A percentile compares a stretch with the other conserved stretches of the same genome.
phyloP scores from a whole-genome alignment of 2,113 vertebrate species.

The Rhabdomys dilectus region DNA sequence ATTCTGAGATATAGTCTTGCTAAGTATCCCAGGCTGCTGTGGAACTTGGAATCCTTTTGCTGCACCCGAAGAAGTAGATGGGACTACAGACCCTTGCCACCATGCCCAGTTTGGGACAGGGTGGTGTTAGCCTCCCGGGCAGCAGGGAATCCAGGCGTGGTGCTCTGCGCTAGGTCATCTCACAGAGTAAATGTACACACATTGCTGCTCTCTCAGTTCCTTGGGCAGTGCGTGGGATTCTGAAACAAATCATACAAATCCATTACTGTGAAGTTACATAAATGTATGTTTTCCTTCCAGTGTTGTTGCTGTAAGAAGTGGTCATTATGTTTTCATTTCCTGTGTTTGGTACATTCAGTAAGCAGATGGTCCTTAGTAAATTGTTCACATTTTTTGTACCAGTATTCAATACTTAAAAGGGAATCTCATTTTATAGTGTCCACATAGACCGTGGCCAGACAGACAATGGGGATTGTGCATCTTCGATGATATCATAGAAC shows the following conservation, averaged over 20 bases:
- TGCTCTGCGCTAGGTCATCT: background rate
- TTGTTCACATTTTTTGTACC: background rate
- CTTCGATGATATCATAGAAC: conserved; percentile 97
- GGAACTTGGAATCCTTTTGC: background rate
- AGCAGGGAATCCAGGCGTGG: too few relatives aligned
- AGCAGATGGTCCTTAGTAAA: background rate
- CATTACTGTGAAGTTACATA: conserved; percentile 1
- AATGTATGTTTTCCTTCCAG: background rate
- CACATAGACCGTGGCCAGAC: conserved; percentile 97
- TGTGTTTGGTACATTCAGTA: background rate
- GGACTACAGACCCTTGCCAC: background rate
- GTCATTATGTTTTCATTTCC: background rate
- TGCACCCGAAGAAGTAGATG: background rate
- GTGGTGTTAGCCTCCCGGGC: background rate
- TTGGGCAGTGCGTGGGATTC: background rate
- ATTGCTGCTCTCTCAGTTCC: background rate
- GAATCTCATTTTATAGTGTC: conserved; percentile 89
- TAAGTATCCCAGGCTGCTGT: background rate
- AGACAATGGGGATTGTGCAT: conserved; percentile 99
- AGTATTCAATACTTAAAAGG: background rate
- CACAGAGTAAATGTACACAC: background rate
- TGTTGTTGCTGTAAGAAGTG: background rate
- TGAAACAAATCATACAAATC: background rate
- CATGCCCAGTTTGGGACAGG: background rate
- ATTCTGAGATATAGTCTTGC: background rate